Evolutionary conservation across 2,797 vertebrate genomes (phyloP).

Genomic region (Avahi laniger): DNA sequence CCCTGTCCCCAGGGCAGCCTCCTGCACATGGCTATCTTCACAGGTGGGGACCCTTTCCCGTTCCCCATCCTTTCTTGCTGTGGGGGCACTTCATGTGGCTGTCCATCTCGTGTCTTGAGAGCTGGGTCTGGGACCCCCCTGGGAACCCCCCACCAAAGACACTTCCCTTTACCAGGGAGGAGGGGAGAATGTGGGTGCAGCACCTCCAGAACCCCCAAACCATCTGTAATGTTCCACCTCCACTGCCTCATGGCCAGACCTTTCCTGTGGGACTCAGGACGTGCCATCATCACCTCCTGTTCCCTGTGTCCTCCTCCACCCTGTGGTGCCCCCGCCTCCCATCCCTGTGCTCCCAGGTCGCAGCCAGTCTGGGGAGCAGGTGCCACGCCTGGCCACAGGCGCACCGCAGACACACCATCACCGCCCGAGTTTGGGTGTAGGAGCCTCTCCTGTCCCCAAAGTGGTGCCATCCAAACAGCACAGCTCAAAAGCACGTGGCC

Average conservation of each 20-base stretch:
- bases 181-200: not conserved
- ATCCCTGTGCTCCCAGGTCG: not conserved
- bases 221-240: not conserved
- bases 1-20: not conserved
- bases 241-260: fast-evolving
- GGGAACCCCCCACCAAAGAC: not conserved
- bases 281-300: not conserved
- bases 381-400: not conserved
- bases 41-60: not conserved
- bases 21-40: not conserved
- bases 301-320: not conserved
- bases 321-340: not conserved
- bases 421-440: not conserved
- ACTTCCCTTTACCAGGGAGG: not conserved
- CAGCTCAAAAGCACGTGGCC: not conserved
- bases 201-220: no score
- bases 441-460: not conserved
- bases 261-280: not conserved
- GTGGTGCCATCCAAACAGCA: not conserved
- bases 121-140: no score
- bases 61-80: not conserved
- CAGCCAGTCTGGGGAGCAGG: not conserved
- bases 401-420: not conserved
- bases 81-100: not conserved
- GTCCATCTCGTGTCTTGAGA: not conserved